Conservation (phyloP, 2,113 vertebrate genomes). For the Nesospiza acunhae region DNA sequence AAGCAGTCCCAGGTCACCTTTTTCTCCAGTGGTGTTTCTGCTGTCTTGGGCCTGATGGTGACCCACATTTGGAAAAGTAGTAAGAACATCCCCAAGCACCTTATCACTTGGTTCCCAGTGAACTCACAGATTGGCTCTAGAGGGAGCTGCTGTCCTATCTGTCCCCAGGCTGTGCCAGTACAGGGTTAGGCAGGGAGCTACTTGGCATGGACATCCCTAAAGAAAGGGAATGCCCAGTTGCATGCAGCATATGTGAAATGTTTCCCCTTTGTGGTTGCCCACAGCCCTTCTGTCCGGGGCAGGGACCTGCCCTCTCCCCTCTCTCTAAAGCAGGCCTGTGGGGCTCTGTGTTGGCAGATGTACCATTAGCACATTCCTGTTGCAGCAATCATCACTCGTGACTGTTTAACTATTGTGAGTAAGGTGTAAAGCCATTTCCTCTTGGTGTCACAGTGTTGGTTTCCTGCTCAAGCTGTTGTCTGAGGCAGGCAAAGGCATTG, state of each 20-base stretch:
- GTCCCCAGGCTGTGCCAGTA: background rate
- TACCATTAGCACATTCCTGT: accelerated
- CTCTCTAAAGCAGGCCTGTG: accelerated
- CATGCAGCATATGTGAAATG: accelerated
- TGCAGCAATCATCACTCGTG: background rate
- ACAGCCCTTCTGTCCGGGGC: background rate
- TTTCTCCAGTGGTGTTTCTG: background rate
- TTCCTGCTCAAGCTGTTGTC: background rate
- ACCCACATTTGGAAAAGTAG: background rate
- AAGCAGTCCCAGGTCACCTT: background rate
- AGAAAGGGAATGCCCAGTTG: too few species aligned
- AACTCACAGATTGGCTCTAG: accelerated
- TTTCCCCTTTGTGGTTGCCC: background rate
- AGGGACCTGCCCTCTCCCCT: background rate
- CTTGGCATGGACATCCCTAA: background rate
- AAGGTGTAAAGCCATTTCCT: background rate
- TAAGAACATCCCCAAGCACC: background rate
- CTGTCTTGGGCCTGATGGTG: background rate
- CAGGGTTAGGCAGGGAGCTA: background rate
- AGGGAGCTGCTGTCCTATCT: background rate
- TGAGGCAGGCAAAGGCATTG: background rate
- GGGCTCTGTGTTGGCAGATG: background rate
- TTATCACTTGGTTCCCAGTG: accelerated
- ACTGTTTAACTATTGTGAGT: background rate
- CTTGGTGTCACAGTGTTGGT: background rate